Evolutionary conservation across 2,113 vertebrate species (phyloP), one percentile per base, ranked within the genome.

Genomic region (Pithys albifrons): DNA sequence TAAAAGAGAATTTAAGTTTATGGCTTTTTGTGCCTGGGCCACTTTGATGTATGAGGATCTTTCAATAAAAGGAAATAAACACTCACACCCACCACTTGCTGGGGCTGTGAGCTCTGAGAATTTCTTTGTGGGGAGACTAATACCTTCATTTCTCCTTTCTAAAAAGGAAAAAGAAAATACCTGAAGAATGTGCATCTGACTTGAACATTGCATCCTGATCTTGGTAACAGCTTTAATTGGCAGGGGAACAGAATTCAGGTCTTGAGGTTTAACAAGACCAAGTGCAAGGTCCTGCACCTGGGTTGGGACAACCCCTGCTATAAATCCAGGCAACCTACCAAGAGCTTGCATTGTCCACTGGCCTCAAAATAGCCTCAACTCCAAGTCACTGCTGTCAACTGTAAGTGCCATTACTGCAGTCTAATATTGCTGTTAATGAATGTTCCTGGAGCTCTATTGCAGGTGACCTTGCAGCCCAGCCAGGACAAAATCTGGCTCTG

Each of bases 1-100:
- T 71, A 92, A 88, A 95, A 65, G 61, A 91, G 69, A 83, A 90
- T 90, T 88, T 78, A 29, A 84, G 48, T 61, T 91, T 88, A 85
- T 62, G 61, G n/a, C 9, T 80, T 93, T 77, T n/a, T 81, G 48
- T 52, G 12, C n/a, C 51, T 23, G 9, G 91, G 51, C 31, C 51
- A 67, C 37, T 78, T 76, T 48, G 46, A 55, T 45, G 12, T 18
- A 31, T 49, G 52, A 54, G 45, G 76, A 70, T 46, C 15, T 91
- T 86, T 64, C 48, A 70, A 6, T 77, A 81, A 71, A 77, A 77
- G 54, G 24, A 88, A 96, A 85, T 76, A 88, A 85, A 29, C 4
- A 17, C 0, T 0, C 9, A 28, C 12, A 17, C 12, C 10, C 45
- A 27, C 18, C 16, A 71, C 55, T 80, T 51, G 6, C 14, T 46